phyloP scores from a whole-genome alignment of 2,797 vertebrate species.

The Myotis myotis region DNA sequence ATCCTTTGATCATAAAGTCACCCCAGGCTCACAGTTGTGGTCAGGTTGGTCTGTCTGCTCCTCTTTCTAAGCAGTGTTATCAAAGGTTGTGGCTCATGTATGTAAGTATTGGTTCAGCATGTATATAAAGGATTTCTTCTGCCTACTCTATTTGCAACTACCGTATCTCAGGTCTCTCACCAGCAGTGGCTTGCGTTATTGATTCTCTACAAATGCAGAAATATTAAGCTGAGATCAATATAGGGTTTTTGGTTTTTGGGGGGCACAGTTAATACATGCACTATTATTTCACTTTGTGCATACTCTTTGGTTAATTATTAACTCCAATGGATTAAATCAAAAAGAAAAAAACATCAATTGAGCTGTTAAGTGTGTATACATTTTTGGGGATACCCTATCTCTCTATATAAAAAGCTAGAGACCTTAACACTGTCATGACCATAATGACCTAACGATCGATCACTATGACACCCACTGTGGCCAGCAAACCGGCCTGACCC shows the following conservation, averaged over 20 bases:
- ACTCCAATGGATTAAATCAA: too few relatives aligned
- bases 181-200: neutral
- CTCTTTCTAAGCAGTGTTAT: conserved; percentile 15
- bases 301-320: neutral
- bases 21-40: neutral
- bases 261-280: neutral
- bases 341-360: too few relatives aligned
- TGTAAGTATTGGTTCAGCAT: neutral
- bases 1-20: conserved; percentile 21
- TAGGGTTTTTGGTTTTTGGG: neutral
- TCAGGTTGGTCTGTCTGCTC: neutral
- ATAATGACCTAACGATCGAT: too few relatives aligned
- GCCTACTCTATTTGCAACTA: neutral
- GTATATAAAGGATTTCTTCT: neutral
- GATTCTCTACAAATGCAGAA: neutral
- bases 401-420: too few relatives aligned
- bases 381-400: too few relatives aligned
- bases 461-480: too few relatives aligned
- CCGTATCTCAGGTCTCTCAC: neutral
- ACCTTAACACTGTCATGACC: too few relatives aligned
- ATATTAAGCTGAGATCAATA: neutral
- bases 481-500: too few relatives aligned
- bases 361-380: too few relatives aligned
- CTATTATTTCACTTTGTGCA: neutral
- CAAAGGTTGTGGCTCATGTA: neutral